Evolutionary conservation across 2,888 invertebrate species (phyloP).

Genomic region (Tryphoninae sp.): DNA sequence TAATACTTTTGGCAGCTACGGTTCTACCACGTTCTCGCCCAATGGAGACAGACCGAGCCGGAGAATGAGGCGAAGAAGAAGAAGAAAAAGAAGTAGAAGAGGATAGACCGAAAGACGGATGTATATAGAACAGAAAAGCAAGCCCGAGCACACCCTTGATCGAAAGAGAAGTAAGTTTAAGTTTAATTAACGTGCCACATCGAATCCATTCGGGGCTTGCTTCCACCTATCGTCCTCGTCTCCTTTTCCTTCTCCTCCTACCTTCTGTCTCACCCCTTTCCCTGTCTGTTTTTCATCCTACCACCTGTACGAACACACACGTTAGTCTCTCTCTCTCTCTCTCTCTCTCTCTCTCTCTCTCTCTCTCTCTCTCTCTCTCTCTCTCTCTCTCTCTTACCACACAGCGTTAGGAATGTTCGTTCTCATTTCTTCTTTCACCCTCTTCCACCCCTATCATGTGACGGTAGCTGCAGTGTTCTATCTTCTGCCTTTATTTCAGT

Average conservation of each 20-base stretch:
- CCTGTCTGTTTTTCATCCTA: constrained; percentile 35
- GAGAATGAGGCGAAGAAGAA: constrained; percentile 26
- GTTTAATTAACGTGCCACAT: constrained; percentile 78
- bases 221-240: constrained; percentile 64
- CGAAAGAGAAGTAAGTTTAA: constrained; percentile 74
- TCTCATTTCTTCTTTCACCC: constrained; percentile 47
- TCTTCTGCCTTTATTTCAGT: not conserved
- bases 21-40: constrained; percentile 64
- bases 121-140: constrained; percentile 63
- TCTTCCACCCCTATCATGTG: constrained; percentile 36
- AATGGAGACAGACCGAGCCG: constrained; percentile 35
- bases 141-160: constrained; percentile 64
- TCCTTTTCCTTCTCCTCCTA: constrained; percentile 8
- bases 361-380: constrained; percentile 18
- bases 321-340: constrained; percentile 19
- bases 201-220: constrained; percentile 70
- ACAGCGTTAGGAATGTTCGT: constrained; percentile 35
- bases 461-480: constrained; percentile 46
- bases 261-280: constrained; percentile 9
- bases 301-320: constrained; percentile 53
- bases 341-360: constrained; percentile 20
- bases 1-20: constrained; percentile 76
- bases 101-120: constrained; percentile 33
- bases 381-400: constrained; percentile 25
- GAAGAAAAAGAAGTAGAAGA: constrained; percentile 44